Base-by-base conservation (phyloP, 2,888 invertebrate species). In the Phalera bucephala region DNA sequence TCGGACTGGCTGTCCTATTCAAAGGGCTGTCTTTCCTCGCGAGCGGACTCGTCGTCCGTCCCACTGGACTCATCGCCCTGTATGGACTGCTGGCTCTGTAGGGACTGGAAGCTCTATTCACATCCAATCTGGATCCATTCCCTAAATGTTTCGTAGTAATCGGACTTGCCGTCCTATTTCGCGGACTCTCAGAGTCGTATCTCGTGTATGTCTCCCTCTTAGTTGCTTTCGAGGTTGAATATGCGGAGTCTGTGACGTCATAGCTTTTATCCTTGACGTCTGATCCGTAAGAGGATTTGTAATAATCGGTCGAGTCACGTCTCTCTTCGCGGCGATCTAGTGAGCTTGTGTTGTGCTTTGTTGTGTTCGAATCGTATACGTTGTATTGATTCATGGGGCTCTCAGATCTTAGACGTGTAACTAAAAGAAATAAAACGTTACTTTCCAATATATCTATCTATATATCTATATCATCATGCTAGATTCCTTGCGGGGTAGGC, bases 1-100 rank as follows among this genome's bases (percentile, higher is more conserved):
- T 86, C 61, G 92, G 92, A 50, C 92, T 92, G 29, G 87, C 80
- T 0, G 87, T 90, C 33, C 91, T 88, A 46, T 91, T 91, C 53
- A 90, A 72, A 47, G 89, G 88, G 52, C 85, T 88, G 38, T 86
- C 81, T 55, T 80, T 89, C 50, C 91, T 91, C 33, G 89, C 75
- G 43, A 92, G 80, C 3, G 92, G 92, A 55, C 92, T 92, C 1
- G 91, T 70, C 1, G 77, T 91, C 62, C 80, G 90, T 55, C 66
- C 91, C 65, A 81, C 72, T 2, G 75, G 92, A 63, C 82, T 92
- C 43, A 80, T 86, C 59, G 65, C 89, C 67, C 68, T 84, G 65
- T 56, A 86, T 20, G 86, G 86, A 45, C 85, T 84, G 15, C 64
- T 71, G 7, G 91, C 83, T 34, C 68, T 53, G 67, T 51, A 84